Percentiles rank a stretch among this genome's conserved stretches.
Evolutionary conservation across 2,113 vertebrate species (phyloP).

Genomic region (Empidonax alnorum): DNA sequence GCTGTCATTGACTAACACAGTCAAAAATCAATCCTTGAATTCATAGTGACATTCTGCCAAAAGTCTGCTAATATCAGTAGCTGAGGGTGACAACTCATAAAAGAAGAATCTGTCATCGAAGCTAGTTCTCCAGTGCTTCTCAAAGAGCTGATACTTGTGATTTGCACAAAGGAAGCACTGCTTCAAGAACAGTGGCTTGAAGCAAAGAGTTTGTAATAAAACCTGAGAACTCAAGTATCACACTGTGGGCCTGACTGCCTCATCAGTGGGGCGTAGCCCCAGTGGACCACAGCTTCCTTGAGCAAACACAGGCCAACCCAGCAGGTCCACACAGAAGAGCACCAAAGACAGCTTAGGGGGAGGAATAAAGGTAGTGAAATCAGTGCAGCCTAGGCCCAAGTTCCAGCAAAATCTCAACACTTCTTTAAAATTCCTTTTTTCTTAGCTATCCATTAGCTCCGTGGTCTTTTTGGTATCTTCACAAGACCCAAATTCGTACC

Average conservation of each 20-base stretch:
- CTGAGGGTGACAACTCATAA: not conserved
- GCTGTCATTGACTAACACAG: not conserved
- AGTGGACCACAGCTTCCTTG: not conserved
- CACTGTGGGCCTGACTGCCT: rapidly evolving
- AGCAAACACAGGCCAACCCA: not conserved
- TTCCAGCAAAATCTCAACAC: not conserved
- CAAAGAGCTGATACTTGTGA: not conserved
- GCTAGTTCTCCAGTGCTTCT: not conserved
- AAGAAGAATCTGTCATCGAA: not conserved
- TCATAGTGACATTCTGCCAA: conserved; percentile 27
- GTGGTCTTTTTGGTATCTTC: not conserved
- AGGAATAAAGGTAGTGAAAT: not conserved
- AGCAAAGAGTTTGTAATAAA: not conserved
- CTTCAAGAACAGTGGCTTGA: not conserved
- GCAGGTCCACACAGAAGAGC: not conserved
- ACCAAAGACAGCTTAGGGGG: not conserved
- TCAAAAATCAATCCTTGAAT: conserved; percentile 33
- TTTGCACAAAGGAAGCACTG: not conserved
- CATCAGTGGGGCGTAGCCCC: not conserved
- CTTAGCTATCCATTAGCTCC: not conserved
- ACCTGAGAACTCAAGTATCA: not conserved
- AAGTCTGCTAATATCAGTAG: conserved; percentile 17
- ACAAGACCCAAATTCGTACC: not conserved
- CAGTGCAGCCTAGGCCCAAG: rapidly evolving
- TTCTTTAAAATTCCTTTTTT: not conserved